Evolutionary conservation across 2,113 vertebrate genomes (phyloP).

Genomic region (Ctenodactylus gundi): DNA sequence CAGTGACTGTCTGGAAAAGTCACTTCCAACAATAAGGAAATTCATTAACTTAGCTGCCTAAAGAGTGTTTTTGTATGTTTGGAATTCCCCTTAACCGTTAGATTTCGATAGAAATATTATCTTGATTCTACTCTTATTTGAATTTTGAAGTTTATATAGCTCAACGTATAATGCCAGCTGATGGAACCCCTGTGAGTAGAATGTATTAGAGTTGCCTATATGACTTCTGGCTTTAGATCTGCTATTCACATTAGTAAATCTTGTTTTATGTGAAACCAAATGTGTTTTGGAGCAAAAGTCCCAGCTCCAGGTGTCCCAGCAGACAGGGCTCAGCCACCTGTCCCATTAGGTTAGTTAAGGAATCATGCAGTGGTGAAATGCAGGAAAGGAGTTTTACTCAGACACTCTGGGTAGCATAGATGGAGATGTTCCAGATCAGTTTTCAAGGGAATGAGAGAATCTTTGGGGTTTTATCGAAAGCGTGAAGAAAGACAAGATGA

Average conservation of each 20-base stretch:
- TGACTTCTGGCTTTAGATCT: neutral
- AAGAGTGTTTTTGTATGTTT: neutral
- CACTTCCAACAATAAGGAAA: slow-evolving; percentile 54
- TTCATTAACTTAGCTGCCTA: slow-evolving; percentile 58
- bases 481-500: neutral
- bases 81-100: neutral
- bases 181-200: neutral
- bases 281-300: neutral
- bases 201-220: neutral
- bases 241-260: neutral
- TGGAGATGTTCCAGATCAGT: neutral
- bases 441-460: neutral
- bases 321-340: neutral
- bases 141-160: neutral
- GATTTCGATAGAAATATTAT: neutral
- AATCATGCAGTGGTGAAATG: neutral
- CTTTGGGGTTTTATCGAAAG: neutral
- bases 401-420: neutral
- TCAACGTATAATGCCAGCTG: neutral
- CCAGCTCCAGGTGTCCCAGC: too few species aligned
- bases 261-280: neutral
- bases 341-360: neutral
- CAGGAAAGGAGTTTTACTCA: neutral
- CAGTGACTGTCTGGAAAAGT: slow-evolving; percentile 71
- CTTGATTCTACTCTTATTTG: neutral